A percentile compares a stretch with the other conserved stretches of the same genome.
These are phyloP conservation scores for Philopotamus ludificatus DNA, from an alignment of 1,140 invertebrate genomes.

Conservation along the genomic window DNA sequence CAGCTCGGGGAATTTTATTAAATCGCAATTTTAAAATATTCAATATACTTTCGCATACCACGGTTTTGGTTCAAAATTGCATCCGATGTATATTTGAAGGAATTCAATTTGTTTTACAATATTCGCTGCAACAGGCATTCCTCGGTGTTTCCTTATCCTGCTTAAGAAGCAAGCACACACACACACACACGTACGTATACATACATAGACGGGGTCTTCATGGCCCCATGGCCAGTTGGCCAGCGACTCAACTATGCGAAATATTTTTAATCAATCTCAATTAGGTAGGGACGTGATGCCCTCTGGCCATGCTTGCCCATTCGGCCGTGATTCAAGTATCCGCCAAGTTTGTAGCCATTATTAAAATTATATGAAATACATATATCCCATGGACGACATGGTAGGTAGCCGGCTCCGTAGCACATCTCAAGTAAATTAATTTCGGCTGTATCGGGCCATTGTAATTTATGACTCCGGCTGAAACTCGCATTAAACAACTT, in stretches of 20 bases:
- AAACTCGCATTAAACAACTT: not conserved
- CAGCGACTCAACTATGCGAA: conserved; percentile 40
- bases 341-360: conserved; percentile 4
- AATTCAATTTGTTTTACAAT: conserved; percentile 13
- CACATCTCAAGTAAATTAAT: not conserved
- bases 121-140: conserved; percentile 10
- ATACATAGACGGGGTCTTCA: conserved; percentile 11
- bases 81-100: not conserved
- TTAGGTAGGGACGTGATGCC: conserved; percentile 38
- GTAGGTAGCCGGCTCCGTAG: not conserved
- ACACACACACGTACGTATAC: not conserved
- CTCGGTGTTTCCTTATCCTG: not conserved
- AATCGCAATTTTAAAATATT: not conserved
- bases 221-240: conserved; percentile 20
- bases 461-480: not conserved
- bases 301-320: conserved; percentile 25
- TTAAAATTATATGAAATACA: too few relatives aligned
- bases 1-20: not conserved
- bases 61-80: not conserved
- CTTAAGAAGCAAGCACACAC: conserved; percentile 1
- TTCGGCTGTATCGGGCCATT: not conserved
- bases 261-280: conserved; percentile 44
- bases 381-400: not conserved
- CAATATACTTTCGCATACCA: not conserved
- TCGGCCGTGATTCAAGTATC: conserved; percentile 25